Conservation (phyloP, 2,888 invertebrate genomes). For the Conomelus anceps region DNA sequence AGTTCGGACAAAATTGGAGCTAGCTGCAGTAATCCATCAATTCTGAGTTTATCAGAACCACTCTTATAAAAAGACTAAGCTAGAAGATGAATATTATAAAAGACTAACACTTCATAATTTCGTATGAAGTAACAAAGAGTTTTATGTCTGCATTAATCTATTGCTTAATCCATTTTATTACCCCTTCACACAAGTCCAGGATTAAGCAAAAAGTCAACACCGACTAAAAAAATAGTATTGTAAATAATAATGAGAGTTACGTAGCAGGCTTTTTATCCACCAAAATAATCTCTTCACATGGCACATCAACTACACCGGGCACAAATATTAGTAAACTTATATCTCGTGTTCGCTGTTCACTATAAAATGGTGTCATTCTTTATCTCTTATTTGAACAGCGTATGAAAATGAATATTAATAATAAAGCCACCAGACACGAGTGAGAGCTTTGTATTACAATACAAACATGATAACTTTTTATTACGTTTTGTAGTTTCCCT, state of each 20-base stretch:
- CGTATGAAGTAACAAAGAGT: too few species aligned
- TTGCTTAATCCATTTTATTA: too few species aligned
- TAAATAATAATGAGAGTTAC: neutral
- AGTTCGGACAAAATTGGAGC: too few species aligned
- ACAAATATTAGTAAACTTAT: neutral
- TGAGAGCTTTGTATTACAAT: neutral
- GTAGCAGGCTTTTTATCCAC: neutral
- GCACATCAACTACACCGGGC: neutral
- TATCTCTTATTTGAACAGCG: neutral
- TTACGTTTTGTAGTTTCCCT: neutral
- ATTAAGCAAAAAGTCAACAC: neutral
- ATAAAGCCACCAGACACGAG: neutral
- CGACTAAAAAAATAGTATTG: neutral
- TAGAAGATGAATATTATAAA: too few species aligned
- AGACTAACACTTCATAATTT: too few species aligned
- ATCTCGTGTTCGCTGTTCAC: neutral
- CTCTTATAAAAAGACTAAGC: too few species aligned
- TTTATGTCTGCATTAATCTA: too few species aligned
- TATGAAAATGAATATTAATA: neutral
- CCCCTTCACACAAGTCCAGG: too few species aligned
- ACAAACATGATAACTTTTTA: neutral
- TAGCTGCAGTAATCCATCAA: too few species aligned
- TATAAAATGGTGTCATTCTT: neutral
- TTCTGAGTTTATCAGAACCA: too few species aligned
- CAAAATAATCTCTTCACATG: neutral